Percentiles rank a stretch among this genome's conserved stretches.
phyloP scores from a whole-genome alignment of 2,113 vertebrate genomes.

The Hemibagrus wyckioides region DNA sequence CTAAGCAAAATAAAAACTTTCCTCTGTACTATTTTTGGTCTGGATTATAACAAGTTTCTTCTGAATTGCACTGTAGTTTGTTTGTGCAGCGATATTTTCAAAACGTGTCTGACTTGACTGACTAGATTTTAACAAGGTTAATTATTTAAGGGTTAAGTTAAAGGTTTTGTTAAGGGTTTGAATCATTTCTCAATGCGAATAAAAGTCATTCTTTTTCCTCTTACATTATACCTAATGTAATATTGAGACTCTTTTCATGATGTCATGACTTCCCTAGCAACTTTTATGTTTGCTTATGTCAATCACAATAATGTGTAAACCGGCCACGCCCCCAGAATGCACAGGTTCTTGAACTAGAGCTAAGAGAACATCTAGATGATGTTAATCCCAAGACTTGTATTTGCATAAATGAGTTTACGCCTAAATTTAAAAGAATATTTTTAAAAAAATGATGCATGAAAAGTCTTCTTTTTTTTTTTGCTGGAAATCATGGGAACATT shows the following conservation, averaged over 20 bases:
- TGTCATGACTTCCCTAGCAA: background rate
- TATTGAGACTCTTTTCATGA: background rate
- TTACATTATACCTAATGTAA: background rate
- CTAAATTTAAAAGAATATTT: background rate
- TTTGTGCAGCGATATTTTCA: background rate
- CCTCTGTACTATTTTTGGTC: background rate
- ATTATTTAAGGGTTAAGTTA: background rate
- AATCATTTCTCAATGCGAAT: background rate
- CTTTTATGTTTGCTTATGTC: background rate
- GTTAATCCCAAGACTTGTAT: background rate
- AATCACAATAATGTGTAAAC: background rate
- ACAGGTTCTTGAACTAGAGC: background rate
- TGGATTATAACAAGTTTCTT: background rate
- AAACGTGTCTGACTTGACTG: constrained; percentile 44
- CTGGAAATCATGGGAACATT: background rate
- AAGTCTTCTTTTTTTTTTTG: background rate
- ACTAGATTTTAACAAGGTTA: constrained; percentile 6
- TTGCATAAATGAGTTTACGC: background rate
- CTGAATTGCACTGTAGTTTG: background rate
- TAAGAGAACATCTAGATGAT: background rate
- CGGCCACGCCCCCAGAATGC: background rate
- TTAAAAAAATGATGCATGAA: background rate
- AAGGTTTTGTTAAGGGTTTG: background rate
- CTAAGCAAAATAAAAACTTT: background rate
- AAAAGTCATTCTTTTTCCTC: background rate